These are phyloP conservation scores for Eupsilia transversa DNA, from an alignment of 2,888 invertebrate species.

Conservation along the genomic window DNA sequence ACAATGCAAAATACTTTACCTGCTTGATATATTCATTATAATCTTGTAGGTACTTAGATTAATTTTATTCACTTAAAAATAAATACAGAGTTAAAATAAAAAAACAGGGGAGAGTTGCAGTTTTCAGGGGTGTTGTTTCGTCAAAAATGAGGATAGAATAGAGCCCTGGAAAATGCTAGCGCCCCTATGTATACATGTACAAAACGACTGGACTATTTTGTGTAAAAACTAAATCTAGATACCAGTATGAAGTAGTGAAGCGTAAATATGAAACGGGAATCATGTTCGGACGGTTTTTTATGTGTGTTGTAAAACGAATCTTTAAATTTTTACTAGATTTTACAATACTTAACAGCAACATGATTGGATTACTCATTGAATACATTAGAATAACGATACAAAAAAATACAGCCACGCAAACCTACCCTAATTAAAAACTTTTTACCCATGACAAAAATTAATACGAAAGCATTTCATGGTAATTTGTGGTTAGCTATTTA, in stretches of 20 bases:
- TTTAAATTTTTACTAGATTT: neutral
- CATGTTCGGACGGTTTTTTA: neutral
- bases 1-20: too few relatives aligned
- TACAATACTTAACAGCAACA: neutral
- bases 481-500: neutral
- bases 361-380: neutral
- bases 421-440: neutral
- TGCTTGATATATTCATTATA: neutral
- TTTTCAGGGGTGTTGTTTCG: neutral
- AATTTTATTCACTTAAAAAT: neutral
- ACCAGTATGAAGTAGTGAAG: neutral
- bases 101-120: neutral
- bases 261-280: neutral
- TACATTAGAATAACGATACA: neutral
- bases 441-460: neutral
- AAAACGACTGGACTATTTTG: constrained; percentile 8
- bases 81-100: neutral
- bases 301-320: neutral
- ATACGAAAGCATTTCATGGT: neutral
- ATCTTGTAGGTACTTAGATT: neutral
- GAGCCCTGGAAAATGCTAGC: neutral
- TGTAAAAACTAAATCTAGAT: neutral
- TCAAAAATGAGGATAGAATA: constrained; percentile 9
- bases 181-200: constrained; percentile 20
- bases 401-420: neutral